Evolutionary conservation across 1,140 invertebrate genomes (phyloP).

Genomic region (Argopecten irradians): DNA sequence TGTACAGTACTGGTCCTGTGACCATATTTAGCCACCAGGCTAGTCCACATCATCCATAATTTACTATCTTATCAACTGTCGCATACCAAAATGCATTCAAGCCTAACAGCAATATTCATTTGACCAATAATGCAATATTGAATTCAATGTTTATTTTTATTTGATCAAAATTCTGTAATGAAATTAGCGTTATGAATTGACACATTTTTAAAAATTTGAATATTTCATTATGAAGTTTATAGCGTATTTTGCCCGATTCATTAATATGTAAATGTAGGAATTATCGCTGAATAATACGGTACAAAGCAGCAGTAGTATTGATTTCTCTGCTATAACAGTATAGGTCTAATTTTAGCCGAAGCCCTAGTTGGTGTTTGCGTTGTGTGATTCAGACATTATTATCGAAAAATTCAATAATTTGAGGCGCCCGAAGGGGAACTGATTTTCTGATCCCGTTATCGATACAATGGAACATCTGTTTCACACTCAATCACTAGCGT

Average conservation of each 20-base stretch:
- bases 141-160: not conserved
- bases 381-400: slow-evolving; percentile 7
- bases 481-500: not conserved
- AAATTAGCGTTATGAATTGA: not conserved
- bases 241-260: not conserved
- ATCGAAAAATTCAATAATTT: slow-evolving; percentile 23
- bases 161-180: not conserved
- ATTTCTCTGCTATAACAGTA: not conserved
- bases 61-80: not conserved
- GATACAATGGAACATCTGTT: slow-evolving; percentile 18
- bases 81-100: not conserved
- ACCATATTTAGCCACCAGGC: not conserved
- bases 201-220: not conserved
- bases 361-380: not conserved
- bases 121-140: not conserved
- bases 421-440: not conserved
- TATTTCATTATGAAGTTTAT: not conserved
- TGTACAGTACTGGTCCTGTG: not conserved
- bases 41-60: not conserved
- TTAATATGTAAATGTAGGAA: not conserved
- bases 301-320: not conserved
- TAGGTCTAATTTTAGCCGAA: not conserved
- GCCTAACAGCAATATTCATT: not conserved
- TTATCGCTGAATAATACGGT: not conserved
- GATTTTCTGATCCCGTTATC: not conserved